phyloP scores from a whole-genome alignment of 92 coral and sea anemone species.

The Zoanthus sansibaricus region DNA sequence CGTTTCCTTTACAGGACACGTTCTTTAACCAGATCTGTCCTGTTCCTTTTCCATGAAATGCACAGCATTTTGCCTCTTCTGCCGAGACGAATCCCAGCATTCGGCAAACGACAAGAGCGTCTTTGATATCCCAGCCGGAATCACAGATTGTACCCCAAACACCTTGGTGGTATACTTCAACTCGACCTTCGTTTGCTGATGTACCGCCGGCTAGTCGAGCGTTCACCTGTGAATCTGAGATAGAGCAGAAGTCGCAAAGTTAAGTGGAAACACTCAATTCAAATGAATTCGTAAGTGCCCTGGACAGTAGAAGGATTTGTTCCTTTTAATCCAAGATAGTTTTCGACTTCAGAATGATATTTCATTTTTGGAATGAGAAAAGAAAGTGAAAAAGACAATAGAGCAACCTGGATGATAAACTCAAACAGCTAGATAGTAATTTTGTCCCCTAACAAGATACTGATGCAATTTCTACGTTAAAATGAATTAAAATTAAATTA shows the following conservation, averaged over 20 bases:
- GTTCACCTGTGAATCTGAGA: constrained; percentile 1
- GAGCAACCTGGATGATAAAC: too few relatives aligned
- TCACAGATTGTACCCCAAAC: constrained; percentile 47
- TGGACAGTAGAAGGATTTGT: too few relatives aligned
- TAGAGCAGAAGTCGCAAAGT: background rate
- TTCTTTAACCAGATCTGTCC: constrained; percentile 45
- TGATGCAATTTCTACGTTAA: too few relatives aligned
- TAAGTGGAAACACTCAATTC: background rate
- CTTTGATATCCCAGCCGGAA: constrained; percentile 32
- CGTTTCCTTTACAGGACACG: constrained; percentile 49
- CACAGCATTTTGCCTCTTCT: constrained; percentile 20
- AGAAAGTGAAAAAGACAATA: too few relatives aligned
- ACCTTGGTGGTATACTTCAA: constrained; percentile 29
- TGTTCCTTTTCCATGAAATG: constrained; percentile 10
- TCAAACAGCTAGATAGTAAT: too few relatives aligned
- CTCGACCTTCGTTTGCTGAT: constrained; percentile 21
- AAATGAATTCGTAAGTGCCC: background rate
- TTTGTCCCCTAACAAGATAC: too few relatives aligned
- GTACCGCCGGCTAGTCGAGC: constrained; percentile 19
- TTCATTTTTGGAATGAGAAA: too few relatives aligned
- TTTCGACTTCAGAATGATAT: too few relatives aligned
- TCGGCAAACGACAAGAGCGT: constrained; percentile 31
- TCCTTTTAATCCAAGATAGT: too few relatives aligned
- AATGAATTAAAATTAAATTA: too few relatives aligned
- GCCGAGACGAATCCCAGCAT: constrained; percentile 39